Evolutionary conservation across 1,140 invertebrate genomes (phyloP).

Genomic region (Maniola jurtina): DNA sequence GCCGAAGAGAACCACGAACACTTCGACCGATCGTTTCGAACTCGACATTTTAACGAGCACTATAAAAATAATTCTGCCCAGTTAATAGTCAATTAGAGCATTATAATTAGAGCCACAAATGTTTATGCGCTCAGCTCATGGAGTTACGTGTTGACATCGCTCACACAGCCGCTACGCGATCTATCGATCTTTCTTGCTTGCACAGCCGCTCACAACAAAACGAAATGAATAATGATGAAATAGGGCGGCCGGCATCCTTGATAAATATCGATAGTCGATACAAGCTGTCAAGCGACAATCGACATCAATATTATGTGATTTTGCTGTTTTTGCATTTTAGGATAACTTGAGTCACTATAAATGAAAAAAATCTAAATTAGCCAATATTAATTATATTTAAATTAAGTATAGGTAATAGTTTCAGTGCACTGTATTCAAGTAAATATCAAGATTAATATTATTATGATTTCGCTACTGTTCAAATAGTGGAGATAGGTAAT

Average conservation of each 20-base stretch:
- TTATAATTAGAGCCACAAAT: conserved; percentile 30
- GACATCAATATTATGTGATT: too few relatives aligned
- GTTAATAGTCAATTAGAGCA: conserved; percentile 21
- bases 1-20: conserved; percentile 32
- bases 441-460: too few relatives aligned
- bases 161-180: conserved; percentile 52
- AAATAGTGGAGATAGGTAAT: too few relatives aligned
- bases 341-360: too few relatives aligned
- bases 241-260: not conserved
- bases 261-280: too few relatives aligned
- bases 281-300: too few relatives aligned
- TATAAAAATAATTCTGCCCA: conserved; percentile 22
- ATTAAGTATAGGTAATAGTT: too few relatives aligned
- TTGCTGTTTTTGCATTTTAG: too few relatives aligned
- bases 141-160: conserved; percentile 64
- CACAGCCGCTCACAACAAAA: conserved; percentile 35
- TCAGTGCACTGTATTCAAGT: too few relatives aligned
- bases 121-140: conserved; percentile 35
- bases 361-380: too few relatives aligned
- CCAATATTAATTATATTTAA: too few relatives aligned
- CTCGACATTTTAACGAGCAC: conserved; percentile 34
- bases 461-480: too few relatives aligned
- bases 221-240: not conserved
- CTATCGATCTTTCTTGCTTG: conserved; percentile 55
- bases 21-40: conserved; percentile 20